A percentile compares a stretch with the other conserved stretches of the same genome.
Evolutionary conservation across 2,888 invertebrate species (phyloP).

Genomic region (Rotaria sp.): DNA sequence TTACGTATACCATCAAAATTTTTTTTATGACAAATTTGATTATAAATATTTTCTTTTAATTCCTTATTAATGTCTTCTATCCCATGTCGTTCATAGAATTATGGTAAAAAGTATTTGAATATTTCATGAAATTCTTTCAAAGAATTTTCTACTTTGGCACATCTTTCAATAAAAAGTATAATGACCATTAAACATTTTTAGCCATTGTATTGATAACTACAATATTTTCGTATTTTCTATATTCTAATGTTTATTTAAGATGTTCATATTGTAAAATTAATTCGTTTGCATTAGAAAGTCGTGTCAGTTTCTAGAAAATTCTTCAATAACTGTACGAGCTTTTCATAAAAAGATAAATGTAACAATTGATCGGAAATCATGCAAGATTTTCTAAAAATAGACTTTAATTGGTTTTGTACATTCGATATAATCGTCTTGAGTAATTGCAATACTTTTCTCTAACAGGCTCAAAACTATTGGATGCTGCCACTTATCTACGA

Average conservation of each 20-base stretch:
- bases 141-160: neutral
- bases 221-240: neutral
- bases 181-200: no score
- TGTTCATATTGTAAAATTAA: neutral
- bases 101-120: neutral
- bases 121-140: neutral
- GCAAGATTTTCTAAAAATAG: no score
- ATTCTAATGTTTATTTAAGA: neutral
- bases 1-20: no score
- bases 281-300: neutral
- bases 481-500: no score
- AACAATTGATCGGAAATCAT: no score
- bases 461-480: no score
- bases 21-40: neutral
- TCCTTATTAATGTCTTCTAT: neutral
- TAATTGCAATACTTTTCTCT: no score
- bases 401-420: no score
- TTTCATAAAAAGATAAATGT: neutral
- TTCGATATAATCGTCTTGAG: no score
- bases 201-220: neutral
- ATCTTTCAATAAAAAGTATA: neutral
- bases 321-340: neutral
- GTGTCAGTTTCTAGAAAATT: neutral
- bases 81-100: neutral
- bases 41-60: neutral